A percentile compares a stretch with the other conserved stretches of the same genome.
Conservation (phyloP, 1,140 invertebrate genomes). For the Trichomalopsis sarcophagae region DNA sequence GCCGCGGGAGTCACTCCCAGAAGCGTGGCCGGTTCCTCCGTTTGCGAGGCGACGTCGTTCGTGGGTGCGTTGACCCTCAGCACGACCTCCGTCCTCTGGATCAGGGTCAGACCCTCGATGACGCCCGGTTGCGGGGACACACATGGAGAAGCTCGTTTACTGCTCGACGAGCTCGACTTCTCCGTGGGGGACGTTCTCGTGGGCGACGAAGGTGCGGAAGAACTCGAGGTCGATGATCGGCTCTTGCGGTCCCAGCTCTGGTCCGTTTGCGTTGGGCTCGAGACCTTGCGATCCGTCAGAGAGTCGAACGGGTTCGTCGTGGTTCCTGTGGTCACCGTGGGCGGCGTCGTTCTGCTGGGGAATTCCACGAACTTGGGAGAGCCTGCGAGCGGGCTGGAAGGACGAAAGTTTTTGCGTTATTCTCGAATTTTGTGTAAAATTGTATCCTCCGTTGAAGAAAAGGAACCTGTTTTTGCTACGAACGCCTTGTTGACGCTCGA, state of each 20-base stretch:
- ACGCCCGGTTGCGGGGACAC: conserved; percentile 71
- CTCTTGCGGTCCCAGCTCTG: conserved; percentile 57
- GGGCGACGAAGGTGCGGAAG: conserved; percentile 39
- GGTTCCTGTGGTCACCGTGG: conserved; percentile 49
- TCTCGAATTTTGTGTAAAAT: too few species aligned
- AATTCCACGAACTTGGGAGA: conserved; percentile 37
- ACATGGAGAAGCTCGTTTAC: conserved; percentile 59
- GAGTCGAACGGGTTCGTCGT: conserved; percentile 53
- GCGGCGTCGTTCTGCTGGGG: conserved; percentile 35
- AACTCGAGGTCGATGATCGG: conserved; percentile 47
- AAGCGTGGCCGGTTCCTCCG: conserved; percentile 69
- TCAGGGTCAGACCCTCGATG: conserved; percentile 74
- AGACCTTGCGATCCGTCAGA: conserved; percentile 62
- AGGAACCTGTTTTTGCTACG: background rate
- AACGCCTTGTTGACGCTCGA: background rate
- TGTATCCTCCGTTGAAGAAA: background rate
- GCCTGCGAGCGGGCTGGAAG: conserved; percentile 16
- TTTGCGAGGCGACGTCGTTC: conserved; percentile 80
- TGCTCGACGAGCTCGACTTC: conserved; percentile 61
- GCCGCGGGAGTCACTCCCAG: conserved; percentile 18
- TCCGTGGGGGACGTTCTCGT: conserved; percentile 60
- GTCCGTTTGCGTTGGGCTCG: conserved; percentile 71
- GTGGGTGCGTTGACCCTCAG: conserved; percentile 78
- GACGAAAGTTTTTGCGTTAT: background rate
- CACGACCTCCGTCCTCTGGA: conserved; percentile 79